These are phyloP conservation scores for Andrena bucephala DNA, from an alignment of 2,888 invertebrate genomes.

Conservation along the genomic window DNA sequence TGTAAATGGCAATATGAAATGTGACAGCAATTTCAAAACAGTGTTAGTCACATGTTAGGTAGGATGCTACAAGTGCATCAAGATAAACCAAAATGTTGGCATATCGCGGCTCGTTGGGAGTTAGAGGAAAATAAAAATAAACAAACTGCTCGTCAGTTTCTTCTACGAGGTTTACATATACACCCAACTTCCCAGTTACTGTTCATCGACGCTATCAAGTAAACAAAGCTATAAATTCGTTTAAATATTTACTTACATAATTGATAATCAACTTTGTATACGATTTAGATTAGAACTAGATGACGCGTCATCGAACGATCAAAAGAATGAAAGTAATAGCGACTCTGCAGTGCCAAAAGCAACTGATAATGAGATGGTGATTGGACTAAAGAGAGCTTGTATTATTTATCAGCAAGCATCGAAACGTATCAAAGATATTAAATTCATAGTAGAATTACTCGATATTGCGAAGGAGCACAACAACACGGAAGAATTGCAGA, in stretches of 20 bases:
- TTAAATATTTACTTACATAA: background rate
- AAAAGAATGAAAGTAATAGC: conserved; percentile 21
- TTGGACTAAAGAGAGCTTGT: conserved; percentile 86
- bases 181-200: conserved; percentile 90
- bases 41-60: conserved; percentile 82
- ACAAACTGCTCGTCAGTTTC: conserved; percentile 89
- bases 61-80: conserved; percentile 88
- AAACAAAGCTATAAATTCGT: conserved; percentile 67
- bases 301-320: conserved; percentile 40
- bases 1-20: conserved; percentile 3
- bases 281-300: conserved; percentile 74
- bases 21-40: conserved; percentile 79
- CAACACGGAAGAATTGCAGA: conserved; percentile 87
- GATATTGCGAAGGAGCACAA: conserved; percentile 87
- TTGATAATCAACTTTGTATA: background rate
- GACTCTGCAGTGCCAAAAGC: conserved; percentile 3
- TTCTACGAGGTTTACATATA: conserved; percentile 91
- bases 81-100: conserved; percentile 91
- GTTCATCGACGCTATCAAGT: conserved; percentile 89
- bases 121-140: conserved; percentile 89
- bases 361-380: conserved; percentile 63
- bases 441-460: conserved; percentile 88
- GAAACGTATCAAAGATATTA: conserved; percentile 86
- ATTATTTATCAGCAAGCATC: conserved; percentile 88
- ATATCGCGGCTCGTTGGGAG: conserved; percentile 92